phyloP scores from a whole-genome alignment of 2,888 invertebrate species.

The Ommatoiulus sabulosus region DNA sequence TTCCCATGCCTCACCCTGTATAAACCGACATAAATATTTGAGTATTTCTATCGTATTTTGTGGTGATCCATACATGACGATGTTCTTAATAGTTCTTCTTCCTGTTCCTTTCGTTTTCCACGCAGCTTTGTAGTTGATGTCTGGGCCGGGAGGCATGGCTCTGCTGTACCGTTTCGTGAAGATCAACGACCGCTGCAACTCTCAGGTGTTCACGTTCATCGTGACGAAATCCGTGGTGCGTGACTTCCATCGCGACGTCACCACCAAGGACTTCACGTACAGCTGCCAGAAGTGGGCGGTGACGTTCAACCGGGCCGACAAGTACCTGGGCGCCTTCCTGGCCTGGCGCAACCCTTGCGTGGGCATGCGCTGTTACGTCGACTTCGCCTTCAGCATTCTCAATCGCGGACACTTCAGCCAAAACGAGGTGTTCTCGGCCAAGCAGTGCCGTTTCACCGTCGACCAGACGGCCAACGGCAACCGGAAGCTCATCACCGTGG shows the following conservation, averaged over 20 bases:
- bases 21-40: too few relatives aligned
- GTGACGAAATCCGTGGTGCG: constrained; percentile 82
- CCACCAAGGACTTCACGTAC: constrained; percentile 84
- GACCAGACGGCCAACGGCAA: constrained; percentile 76
- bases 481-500: constrained; percentile 78
- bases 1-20: too few relatives aligned
- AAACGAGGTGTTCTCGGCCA: constrained; percentile 83
- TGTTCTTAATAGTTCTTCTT: too few relatives aligned
- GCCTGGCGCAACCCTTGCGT: constrained; percentile 82
- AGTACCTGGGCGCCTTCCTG: constrained; percentile 81
- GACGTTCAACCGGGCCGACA: constrained; percentile 81
- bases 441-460: constrained; percentile 73
- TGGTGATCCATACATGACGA: too few relatives aligned
- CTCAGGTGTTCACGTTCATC: constrained; percentile 85
- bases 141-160: constrained; percentile 72
- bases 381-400: constrained; percentile 83
- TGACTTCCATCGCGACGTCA: constrained; percentile 83
- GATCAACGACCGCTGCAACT: constrained; percentile 83
- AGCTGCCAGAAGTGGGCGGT: constrained; percentile 86
- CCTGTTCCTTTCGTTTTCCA: background rate
- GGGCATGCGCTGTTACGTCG: constrained; percentile 81
- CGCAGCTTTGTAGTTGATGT: constrained; percentile 19
- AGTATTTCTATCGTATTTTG: too few relatives aligned
- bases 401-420: constrained; percentile 85
- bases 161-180: constrained; percentile 84